Evolutionary conservation across 2,113 vertebrate genomes (phyloP).

Genomic region (Uropsilus gracilis): DNA sequence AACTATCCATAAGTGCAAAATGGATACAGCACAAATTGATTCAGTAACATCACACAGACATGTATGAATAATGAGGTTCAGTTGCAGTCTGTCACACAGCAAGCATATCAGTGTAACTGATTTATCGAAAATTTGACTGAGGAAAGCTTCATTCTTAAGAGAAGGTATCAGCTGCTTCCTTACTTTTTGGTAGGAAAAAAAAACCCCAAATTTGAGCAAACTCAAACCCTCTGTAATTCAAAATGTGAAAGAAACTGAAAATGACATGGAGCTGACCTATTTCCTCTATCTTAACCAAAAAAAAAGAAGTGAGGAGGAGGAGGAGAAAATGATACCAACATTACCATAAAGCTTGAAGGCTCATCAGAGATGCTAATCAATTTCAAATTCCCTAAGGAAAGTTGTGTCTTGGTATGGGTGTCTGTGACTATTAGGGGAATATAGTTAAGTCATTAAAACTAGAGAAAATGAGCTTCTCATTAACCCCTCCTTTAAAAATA

Average conservation of each 20-base stretch:
- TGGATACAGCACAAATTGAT: slow-evolving; percentile 84
- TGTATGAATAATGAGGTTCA: slow-evolving; percentile 84
- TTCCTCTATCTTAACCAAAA: slow-evolving; percentile 41
- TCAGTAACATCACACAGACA: slow-evolving; percentile 80
- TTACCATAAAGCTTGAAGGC: slow-evolving; percentile 18
- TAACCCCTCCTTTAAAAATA: slow-evolving; percentile 5
- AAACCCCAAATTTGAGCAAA: slow-evolving; percentile 22
- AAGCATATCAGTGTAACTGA: slow-evolving; percentile 70
- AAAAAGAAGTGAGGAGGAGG: too few relatives aligned
- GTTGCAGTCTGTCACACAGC: slow-evolving; percentile 82
- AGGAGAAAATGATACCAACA: background rate
- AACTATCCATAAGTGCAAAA: slow-evolving; percentile 84
- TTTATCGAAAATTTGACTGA: slow-evolving; percentile 81
- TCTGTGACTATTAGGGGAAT: background rate
- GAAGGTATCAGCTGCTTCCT: slow-evolving; percentile 33
- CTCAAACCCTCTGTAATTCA: slow-evolving; percentile 34
- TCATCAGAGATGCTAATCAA: slow-evolving; percentile 40
- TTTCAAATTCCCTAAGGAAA: slow-evolving; percentile 57
- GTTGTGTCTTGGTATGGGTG: slow-evolving; percentile 5
- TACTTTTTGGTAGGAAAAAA: background rate
- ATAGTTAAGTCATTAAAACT: background rate
- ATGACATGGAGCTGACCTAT: background rate
- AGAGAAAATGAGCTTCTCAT: slow-evolving; percentile 4
- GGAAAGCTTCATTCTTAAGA: slow-evolving; percentile 74
- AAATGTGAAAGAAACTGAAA: slow-evolving; percentile 47